Base-by-base conservation (phyloP, 2,888 invertebrate species). In the Nasonovia ribisnigri region DNA sequence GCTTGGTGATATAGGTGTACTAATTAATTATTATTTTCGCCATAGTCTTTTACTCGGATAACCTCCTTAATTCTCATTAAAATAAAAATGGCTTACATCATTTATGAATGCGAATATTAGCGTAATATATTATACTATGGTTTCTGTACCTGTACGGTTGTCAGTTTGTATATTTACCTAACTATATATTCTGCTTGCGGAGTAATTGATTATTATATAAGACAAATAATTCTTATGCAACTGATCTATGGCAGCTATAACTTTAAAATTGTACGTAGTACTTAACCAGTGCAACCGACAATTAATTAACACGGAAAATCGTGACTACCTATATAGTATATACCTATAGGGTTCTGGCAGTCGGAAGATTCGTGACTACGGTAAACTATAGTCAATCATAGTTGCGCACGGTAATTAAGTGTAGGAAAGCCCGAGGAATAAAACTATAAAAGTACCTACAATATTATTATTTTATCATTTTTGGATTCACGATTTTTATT, bases 291-390 rank as follows among this genome's bases (percentile, higher is more conserved):
- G 16, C 84, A 67, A 67, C 90, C 20, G 51, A 84, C 42, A 84
- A 84, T 91, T 84, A 36, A 88, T 88, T 88, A 88, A 91, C 42
- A 51, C 42, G 51, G 42, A 84, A 91, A 54, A 42, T 91, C 90
- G 51, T 91, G 84, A 91, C 84, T 42, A n/a, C n/a, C n/a, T n/a
- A 26, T 36, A 60, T 60, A 60, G 29, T 60, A 29, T 29, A 77
- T 77, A 77, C 77, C n/a, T 67, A 46, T 46, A 51, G 67, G 20
- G n/a, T 29, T 16, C 57, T 29, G 60, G n/a, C 60, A 90, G 60
- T 42, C 42, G 51, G 20, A 26, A 84, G 43, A 54, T 13, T 91
- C 90, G 84, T 91, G 90, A 91, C 84, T 51, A 8, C 24, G 24
- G 26, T 91, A 84, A n/a, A 51, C 36, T 57, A 57, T 24, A 57